A percentile compares a stretch with the other conserved stretches of the same genome.
phyloP scores from a whole-genome alignment of 2,888 invertebrate species.

The Imbricaverruca yamaguchii region DNA sequence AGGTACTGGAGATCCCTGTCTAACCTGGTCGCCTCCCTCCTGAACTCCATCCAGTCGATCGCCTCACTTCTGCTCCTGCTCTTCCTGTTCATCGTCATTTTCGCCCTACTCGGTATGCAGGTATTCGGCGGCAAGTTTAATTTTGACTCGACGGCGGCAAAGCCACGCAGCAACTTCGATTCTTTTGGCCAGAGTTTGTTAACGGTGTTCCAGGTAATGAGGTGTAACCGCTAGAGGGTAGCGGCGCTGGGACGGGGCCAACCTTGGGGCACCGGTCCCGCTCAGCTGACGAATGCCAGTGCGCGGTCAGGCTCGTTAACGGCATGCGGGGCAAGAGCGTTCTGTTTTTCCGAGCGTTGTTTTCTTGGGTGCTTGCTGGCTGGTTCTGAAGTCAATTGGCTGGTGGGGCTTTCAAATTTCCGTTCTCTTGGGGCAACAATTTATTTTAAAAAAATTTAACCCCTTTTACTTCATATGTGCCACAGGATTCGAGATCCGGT shows the following conservation, averaged over 20 bases:
- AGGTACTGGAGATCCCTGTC: conserved; percentile 98
- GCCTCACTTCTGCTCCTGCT: conserved; percentile 91
- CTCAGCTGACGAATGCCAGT: neutral
- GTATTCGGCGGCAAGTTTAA: conserved; percentile 99
- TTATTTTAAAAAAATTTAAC: too few species aligned
- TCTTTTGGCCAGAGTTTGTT: conserved; percentile 97
- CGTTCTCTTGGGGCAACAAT: too few species aligned
- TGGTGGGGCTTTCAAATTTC: too few species aligned
- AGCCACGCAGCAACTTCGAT: conserved; percentile 95
- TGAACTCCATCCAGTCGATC: conserved; percentile 98
- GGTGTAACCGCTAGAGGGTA: neutral
- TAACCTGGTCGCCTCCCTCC: conserved; percentile 93
- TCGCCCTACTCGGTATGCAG: conserved; percentile 98
- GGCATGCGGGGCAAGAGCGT: too few species aligned
- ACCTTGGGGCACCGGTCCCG: neutral
- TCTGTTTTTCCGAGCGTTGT: too few species aligned
- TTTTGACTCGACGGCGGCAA: conserved; percentile 72
- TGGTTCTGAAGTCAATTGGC: too few species aligned
- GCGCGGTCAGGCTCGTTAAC: too few species aligned
- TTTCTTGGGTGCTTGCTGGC: too few species aligned
- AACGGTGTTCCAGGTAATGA: conserved; percentile 92
- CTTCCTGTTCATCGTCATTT: conserved; percentile 99
- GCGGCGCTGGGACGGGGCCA: neutral
- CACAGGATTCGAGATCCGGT: too few species aligned
- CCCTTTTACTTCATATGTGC: too few species aligned